Evolutionary conservation across 2,888 invertebrate species (phyloP).

Genomic region (Fragum sueziense): DNA sequence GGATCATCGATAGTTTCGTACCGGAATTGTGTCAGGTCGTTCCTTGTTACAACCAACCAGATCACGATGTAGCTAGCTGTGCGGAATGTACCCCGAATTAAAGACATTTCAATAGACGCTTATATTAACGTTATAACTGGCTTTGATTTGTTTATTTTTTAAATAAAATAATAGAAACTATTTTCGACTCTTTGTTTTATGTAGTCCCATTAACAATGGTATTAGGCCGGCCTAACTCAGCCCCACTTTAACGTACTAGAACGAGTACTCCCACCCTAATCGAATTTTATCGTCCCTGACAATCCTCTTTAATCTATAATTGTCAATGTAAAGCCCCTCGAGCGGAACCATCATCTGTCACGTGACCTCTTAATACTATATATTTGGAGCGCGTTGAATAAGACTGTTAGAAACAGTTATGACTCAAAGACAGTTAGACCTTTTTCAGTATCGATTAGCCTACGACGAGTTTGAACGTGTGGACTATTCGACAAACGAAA

Average conservation of each 20-base stretch:
- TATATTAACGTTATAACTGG: not conserved
- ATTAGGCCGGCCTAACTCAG: not conserved
- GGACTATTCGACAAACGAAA: constrained; percentile 8
- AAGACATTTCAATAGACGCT: not conserved
- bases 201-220: not conserved
- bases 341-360: not conserved
- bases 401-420: not conserved
- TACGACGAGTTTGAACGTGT: constrained; percentile 22
- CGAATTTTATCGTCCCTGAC: too few species aligned
- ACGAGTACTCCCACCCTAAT: too few species aligned
- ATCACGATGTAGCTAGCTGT: constrained; percentile 17
- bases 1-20: constrained; percentile 20
- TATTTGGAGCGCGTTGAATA: not conserved
- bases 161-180: too few species aligned
- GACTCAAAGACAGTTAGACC: constrained; percentile 29
- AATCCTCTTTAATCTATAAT: too few species aligned
- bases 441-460: constrained; percentile 10
- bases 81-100: constrained; percentile 21
- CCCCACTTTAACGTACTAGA: not conserved
- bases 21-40: constrained; percentile 16
- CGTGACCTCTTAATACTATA: not conserved
- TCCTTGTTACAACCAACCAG: constrained; percentile 12
- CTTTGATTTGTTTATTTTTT: too few species aligned
- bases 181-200: not conserved
- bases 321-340: too few species aligned